A percentile compares a stretch with the other conserved stretches of the same genome.
phyloP scores from a whole-genome alignment of 2,888 invertebrate genomes.

The Rotaria macrura region DNA sequence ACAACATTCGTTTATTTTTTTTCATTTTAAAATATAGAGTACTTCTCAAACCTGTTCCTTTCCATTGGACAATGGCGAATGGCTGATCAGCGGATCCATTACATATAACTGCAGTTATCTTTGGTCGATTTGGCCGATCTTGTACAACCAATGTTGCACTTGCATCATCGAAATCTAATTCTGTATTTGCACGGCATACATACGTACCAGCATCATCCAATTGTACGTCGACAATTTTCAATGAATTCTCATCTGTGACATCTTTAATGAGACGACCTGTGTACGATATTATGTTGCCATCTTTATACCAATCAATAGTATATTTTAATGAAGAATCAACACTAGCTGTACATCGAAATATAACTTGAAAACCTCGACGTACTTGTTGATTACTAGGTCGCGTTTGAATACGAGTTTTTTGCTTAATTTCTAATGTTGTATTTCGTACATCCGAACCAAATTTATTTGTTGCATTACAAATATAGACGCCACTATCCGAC shows the following conservation, averaged over 20 bases:
- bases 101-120: constrained; percentile 25
- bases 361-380: constrained; percentile 73
- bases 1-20: no score
- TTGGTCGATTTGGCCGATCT: constrained; percentile 51
- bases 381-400: constrained; percentile 83
- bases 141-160: constrained; percentile 83
- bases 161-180: constrained; percentile 71
- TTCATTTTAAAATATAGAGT: not conserved
- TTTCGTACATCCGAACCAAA: constrained; percentile 71
- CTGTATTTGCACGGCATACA: constrained; percentile 81
- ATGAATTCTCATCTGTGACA: constrained; percentile 63
- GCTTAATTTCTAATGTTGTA: constrained; percentile 62
- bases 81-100: not conserved
- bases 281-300: constrained; percentile 75
- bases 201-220: constrained; percentile 88
- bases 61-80: constrained; percentile 1
- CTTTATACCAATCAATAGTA: constrained; percentile 73
- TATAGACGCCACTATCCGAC: constrained; percentile 79
- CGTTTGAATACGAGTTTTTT: constrained; percentile 53
- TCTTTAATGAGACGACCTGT: constrained; percentile 49
- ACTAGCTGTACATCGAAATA: constrained; percentile 78
- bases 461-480: constrained; percentile 80
- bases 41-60: not conserved
- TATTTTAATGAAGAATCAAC: constrained; percentile 61
- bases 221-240: constrained; percentile 82